phyloP scores from a whole-genome alignment of 2,797 vertebrate species.

The Brachymystax lenok region DNA sequence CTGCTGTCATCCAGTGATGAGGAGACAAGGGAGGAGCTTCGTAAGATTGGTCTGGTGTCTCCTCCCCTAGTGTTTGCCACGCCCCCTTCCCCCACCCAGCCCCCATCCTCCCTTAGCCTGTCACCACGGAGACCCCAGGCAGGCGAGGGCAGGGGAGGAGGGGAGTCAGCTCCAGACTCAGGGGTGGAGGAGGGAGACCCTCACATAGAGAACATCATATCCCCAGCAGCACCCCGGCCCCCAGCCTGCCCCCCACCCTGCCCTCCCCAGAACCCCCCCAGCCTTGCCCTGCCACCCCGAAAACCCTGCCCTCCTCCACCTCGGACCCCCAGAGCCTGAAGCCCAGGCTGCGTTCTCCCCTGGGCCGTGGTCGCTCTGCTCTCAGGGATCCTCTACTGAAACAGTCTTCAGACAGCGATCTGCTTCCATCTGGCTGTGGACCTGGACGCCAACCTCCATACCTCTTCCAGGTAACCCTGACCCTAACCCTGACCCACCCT shows the following conservation, averaged over 20 bases:
- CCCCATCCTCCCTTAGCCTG: conserved; percentile 71
- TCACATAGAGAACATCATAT: conserved; percentile 89
- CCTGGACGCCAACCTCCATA: conserved; percentile 90
- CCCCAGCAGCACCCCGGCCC: conserved; percentile 88
- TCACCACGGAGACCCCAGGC: conserved; percentile 69
- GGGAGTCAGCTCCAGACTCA: conserved; percentile 88
- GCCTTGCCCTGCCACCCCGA: conserved; percentile 73
- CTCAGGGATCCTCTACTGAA: conserved; percentile 98
- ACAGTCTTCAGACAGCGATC: conserved; percentile 98
- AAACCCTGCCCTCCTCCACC: conserved; percentile 82
- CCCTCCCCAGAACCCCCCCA: conserved; percentile 88
- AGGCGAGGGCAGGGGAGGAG: conserved; percentile 72
- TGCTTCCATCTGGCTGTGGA: conserved; percentile 87
- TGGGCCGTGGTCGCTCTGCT: conserved; percentile 75
- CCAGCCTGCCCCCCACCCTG: conserved; percentile 90
- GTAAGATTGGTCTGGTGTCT: conserved; percentile 92
- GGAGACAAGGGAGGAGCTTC: conserved; percentile 94
- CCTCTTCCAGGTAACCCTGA: conserved; percentile 77
- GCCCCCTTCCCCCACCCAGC: conserved; percentile 66
- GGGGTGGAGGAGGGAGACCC: conserved; percentile 89
- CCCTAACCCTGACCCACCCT: not conserved
- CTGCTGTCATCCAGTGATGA: conserved; percentile 95
- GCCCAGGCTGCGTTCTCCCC: conserved; percentile 85
- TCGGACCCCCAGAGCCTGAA: conserved; percentile 86
- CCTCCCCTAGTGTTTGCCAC: conserved; percentile 91